Evolutionary conservation across 1,140 invertebrate species (phyloP).

Genomic region (Caerostris extrusa): DNA sequence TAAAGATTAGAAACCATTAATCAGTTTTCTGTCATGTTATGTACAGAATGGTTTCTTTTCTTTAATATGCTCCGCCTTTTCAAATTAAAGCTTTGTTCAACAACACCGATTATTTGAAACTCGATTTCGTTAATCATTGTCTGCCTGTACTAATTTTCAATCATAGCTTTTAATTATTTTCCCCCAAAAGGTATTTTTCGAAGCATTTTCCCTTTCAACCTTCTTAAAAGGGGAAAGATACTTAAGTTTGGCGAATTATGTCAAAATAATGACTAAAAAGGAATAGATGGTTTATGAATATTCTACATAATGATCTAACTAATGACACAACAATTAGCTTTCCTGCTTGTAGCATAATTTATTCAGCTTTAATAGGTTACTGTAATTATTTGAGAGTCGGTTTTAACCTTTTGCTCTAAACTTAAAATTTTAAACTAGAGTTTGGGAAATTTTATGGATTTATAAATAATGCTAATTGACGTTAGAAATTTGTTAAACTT

Average conservation of each 20-base stretch:
- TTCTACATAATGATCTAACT: background rate
- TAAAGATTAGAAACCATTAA: constrained; percentile 31
- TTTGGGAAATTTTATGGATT: background rate
- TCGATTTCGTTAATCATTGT: constrained; percentile 35
- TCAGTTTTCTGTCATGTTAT: constrained; percentile 3
- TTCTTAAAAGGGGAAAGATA: background rate
- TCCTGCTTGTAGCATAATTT: constrained; percentile 13
- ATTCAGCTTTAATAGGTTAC: background rate
- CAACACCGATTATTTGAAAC: background rate
- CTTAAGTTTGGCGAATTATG: constrained; percentile 2
- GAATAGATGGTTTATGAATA: constrained; percentile 26
- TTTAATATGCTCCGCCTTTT: constrained; percentile 9
- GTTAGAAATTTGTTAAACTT: too few relatives aligned
- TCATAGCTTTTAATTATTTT: constrained; percentile 37
- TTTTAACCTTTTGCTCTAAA: background rate
- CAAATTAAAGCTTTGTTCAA: constrained; percentile 25
- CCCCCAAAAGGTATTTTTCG: background rate
- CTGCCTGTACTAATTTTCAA: constrained; percentile 23
- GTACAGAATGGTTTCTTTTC: background rate
- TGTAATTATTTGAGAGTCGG: background rate
- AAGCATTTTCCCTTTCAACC: background rate
- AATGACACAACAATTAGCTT: constrained; percentile 31
- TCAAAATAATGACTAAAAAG: constrained; percentile 17
- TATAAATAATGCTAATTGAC: background rate
- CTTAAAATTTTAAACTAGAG: background rate